Evolutionary conservation across 1,140 invertebrate species (phyloP), one percentile per base, ranked within the genome.

Genomic region (Hyles vespertilio): DNA sequence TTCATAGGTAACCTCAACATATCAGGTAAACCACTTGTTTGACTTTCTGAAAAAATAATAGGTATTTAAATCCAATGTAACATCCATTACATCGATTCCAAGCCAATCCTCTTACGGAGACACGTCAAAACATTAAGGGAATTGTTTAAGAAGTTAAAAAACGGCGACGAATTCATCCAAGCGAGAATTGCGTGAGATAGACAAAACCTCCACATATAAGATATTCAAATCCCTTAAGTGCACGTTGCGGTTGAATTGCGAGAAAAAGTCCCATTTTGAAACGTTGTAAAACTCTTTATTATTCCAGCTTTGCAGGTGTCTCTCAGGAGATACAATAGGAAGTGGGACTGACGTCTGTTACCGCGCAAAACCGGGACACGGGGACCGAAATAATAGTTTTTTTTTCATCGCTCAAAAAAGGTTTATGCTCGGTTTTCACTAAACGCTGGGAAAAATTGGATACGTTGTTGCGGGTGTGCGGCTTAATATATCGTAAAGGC

Each of bases 191-290:
- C 77, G 76, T 80, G 63, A 74, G 75, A 80, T 76, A 81, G 79
- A 86, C 84, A 86, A 87, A 85, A 79, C 79, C 77, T 22, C 22
- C 73, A 61, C 79, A 77, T 80, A 77, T 88, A 85, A 87, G 84
- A 83, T 87, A 87, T 88, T 88, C 84, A 87, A 85, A 87, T 88
- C 85, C 82, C 84, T 84, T 87, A 87, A 88, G 85, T 88, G 84
- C 79, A 85, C 80, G 81, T 69, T 81, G 85, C 77, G 85, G 85
- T 84, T 83, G 84, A 83, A 87, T 81, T 82, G 81, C 82, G 84
- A 72, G 84, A 84, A 89, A 87, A 87, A 87, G 79, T 81, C 80
- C 80, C 80, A 84, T 83, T 86, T 84, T 84, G 77, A 79, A 84
- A 72, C 81, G 77, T 78, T 84, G 81, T 88, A 84, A 88, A 84